Conservation (phyloP, 2,797 vertebrate genomes). For the Pseudochirops corinnae region DNA sequence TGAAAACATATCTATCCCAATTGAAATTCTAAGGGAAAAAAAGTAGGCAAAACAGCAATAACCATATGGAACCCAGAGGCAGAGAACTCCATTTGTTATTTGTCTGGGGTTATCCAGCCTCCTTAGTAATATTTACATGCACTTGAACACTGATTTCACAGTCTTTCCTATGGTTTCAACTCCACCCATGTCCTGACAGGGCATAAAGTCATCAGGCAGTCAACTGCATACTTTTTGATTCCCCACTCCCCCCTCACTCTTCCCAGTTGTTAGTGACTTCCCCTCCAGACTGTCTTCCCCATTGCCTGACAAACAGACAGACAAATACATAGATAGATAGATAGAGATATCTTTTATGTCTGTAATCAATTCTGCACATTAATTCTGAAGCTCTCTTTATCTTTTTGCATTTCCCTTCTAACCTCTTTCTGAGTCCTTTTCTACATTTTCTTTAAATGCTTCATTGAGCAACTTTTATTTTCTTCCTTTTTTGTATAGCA, state of each 20-base stretch:
- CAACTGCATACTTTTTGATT: constrained; percentile 4
- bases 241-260: neutral
- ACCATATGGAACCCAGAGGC: constrained; percentile 36
- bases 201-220: constrained; percentile 37
- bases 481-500: neutral
- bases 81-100: constrained; percentile 17
- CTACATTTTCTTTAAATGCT: neutral
- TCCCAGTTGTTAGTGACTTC: neutral
- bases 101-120: neutral
- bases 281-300: neutral
- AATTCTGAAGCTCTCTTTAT: neutral
- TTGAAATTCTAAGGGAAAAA: neutral
- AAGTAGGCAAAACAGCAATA: neutral
- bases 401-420: neutral
- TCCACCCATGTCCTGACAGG: constrained; percentile 53
- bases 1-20: constrained; percentile 17
- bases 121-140: constrained; percentile 37
- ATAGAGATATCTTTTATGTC: neutral
- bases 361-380: neutral
- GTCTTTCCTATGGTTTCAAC: constrained; percentile 43
- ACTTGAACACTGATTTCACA: constrained; percentile 26
- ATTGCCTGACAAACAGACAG: neutral
- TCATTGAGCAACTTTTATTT: neutral
- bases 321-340: no score
- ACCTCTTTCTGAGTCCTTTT: neutral